Conservation (phyloP, 1,140 invertebrate genomes). For the Conus betulinus region DNA sequence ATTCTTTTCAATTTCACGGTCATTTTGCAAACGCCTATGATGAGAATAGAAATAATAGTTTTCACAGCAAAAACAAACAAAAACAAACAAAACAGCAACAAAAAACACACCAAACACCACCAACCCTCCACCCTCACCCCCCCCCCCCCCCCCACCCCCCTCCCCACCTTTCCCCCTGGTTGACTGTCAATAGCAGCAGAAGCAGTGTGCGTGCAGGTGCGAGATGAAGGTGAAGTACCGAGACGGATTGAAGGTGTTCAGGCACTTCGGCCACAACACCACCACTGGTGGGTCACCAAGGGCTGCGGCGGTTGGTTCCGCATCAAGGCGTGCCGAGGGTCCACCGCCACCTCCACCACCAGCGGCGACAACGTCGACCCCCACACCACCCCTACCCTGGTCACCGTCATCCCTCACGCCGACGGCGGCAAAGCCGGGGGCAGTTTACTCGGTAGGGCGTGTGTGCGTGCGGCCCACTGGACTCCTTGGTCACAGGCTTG, state of each 20-base stretch:
- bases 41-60: too few species aligned
- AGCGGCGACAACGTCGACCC: neutral
- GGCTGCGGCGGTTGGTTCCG: slow-evolving; percentile 45
- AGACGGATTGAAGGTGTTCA: neutral
- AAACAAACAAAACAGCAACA: too few species aligned
- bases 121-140: too few species aligned
- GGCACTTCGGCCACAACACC: slow-evolving; percentile 39
- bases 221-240: slow-evolving; percentile 30
- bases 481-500: too few species aligned
- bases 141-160: too few species aligned
- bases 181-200: too few species aligned
- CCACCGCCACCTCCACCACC: neutral
- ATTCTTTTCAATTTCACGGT: too few species aligned
- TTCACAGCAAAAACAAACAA: too few species aligned
- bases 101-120: too few species aligned
- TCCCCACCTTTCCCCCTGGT: too few species aligned
- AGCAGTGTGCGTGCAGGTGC: slow-evolving; percentile 16
- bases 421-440: neutral
- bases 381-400: slow-evolving; percentile 5
- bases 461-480: too few species aligned
- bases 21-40: too few species aligned
- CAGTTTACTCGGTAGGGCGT: neutral
- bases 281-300: slow-evolving; percentile 49
- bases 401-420: slow-evolving; percentile 1
- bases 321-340: slow-evolving; percentile 30